Base-by-base conservation (phyloP, 2,888 invertebrate genomes). In the Coelinius sp. region DNA sequence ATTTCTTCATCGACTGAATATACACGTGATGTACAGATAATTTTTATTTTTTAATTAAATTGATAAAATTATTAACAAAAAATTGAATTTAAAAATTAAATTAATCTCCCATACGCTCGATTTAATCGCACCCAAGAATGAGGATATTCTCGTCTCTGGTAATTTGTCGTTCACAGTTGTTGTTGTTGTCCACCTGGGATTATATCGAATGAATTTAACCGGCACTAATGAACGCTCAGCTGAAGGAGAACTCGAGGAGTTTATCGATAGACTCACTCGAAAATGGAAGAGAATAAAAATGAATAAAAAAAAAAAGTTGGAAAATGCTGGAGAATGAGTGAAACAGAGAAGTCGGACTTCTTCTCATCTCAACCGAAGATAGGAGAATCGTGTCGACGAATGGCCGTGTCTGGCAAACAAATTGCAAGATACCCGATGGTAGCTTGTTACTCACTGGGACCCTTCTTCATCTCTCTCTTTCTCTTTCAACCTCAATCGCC, bases 371-470 rank as follows among this genome's bases (percentile, higher is more conserved):
- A 78, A 77, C 68, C 73, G 68, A 73, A 78, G 78, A 78, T 78
- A 77, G 77, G 76, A 78, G 75, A 74, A 77, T 82, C 80, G 78
- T 83, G 84, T 83, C 84, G 86, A 86, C 84, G 86, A 85, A 86
- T 87, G 85, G 86, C 84, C 83, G 82, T 85, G 76, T 78, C 77
- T 76, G 76, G 68, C 84, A 86, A 86, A 87, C 87, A 87, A 87
- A 87, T 87, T 87, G 86, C 86, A 74, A 83, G 85, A 85, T 86
- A 85, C 72, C 65, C 66, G 74, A 73, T 68, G 68, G 70, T 66
- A 72, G 75, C 73, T 75, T 76, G 72, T 73, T 73, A 70, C 70
- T 44, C 56, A 67, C 59, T 44, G 25, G 63, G 53, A 53, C 73
- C 46, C 38, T 44, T 14, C 14, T n/a, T 24, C 65, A 64, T 38